Conservation (phyloP, 2,888 invertebrate species). For the Parnassius apollo region DNA sequence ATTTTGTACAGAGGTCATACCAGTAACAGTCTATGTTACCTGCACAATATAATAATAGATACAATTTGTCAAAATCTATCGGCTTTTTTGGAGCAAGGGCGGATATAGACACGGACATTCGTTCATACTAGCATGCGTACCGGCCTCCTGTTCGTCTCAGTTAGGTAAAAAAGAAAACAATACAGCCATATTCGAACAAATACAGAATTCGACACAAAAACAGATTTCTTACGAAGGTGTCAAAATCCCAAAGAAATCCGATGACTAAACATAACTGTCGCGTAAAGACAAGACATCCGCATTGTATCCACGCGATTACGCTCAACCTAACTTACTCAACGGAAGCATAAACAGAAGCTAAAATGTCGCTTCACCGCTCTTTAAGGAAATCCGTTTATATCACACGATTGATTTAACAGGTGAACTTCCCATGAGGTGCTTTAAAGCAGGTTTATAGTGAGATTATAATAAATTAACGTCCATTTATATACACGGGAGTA, state of each 20-base stretch:
- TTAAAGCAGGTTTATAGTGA: not conserved
- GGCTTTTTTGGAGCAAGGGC: no score
- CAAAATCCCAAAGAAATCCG: constrained; percentile 34
- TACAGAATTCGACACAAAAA: not conserved
- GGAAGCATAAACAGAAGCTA: constrained; percentile 15
- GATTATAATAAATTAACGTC: no score
- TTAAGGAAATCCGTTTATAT: constrained; percentile 29
- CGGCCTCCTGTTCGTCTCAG: no score
- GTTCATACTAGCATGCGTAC: no score
- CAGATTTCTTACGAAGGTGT: constrained; percentile 18
- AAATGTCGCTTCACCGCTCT: constrained; percentile 10
- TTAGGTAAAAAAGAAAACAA: no score
- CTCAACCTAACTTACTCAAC: constrained; percentile 7
- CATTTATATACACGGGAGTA: no score
- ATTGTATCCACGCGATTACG: constrained; percentile 19
- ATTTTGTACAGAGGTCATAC: no score
- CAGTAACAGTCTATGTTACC: no score
- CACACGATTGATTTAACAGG: not conserved
- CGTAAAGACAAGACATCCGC: constrained; percentile 34
- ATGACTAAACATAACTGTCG: constrained; percentile 38
- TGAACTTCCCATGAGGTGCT: constrained; percentile 15
- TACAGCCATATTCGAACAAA: no score
- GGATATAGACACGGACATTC: no score
- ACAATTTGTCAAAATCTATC: no score
- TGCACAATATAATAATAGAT: no score